Conservation (phyloP, 2,113 vertebrate species). For the Helogale parvula region DNA sequence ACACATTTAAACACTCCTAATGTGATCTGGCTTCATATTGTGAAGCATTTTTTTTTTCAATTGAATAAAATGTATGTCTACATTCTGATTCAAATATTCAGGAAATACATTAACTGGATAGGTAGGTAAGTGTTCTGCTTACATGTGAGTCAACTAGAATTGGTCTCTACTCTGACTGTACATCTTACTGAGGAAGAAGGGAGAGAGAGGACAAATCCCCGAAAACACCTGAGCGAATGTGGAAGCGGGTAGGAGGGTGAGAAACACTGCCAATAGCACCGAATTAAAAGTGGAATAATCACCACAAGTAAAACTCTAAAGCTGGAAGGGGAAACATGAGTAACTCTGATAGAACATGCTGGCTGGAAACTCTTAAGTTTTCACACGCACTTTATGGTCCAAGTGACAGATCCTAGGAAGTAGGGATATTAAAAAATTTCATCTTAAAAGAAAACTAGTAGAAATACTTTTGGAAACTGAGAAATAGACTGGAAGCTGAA, state of each 20-base stretch:
- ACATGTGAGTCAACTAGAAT: not conserved
- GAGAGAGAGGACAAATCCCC: not conserved
- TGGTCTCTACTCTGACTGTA: not conserved
- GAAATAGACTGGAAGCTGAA: not conserved
- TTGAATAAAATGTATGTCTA: not conserved
- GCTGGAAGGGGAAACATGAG: not conserved
- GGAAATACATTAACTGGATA: not conserved
- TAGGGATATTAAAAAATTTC: not conserved
- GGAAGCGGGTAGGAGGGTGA: not conserved
- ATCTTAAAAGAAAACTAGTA: not conserved
- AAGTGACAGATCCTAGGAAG: not conserved
- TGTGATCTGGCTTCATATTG: not conserved
- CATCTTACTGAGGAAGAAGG: not conserved
- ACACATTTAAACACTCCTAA: not conserved
- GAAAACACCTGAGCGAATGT: not conserved
- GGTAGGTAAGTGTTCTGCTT: not conserved
- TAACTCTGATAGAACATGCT: not conserved
- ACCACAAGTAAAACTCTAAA: not conserved
- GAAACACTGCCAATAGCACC: not conserved
- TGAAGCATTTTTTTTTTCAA: not conserved
- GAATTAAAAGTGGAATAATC: not conserved
- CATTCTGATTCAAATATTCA: slow-evolving; percentile 29
- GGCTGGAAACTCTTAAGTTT: not conserved
- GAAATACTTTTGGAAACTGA: not conserved
- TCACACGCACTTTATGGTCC: not conserved